Evolutionary conservation across 2,888 invertebrate species (phyloP).

Genomic region (Rambutsinella grinnellia): DNA sequence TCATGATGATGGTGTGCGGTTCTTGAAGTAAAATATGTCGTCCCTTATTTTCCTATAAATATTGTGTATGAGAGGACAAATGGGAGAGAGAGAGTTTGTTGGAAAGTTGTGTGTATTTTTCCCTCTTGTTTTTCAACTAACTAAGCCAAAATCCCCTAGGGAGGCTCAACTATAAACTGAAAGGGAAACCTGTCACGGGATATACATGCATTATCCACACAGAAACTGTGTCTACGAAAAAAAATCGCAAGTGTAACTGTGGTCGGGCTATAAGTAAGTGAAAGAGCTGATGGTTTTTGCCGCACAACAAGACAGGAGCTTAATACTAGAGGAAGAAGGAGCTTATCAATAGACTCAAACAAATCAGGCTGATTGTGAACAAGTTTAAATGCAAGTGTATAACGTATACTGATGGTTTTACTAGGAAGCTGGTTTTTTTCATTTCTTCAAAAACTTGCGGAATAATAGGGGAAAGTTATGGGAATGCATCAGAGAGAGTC

Average conservation of each 20-base stretch:
- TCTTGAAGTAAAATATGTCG: neutral
- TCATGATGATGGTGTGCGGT: conserved; percentile 20
- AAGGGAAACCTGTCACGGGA: conserved; percentile 56
- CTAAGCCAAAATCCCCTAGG: conserved; percentile 54
- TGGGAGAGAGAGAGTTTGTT: neutral
- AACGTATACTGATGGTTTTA: too few relatives aligned
- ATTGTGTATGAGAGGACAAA: neutral
- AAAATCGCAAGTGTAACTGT: too few relatives aligned
- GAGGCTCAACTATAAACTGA: conserved; percentile 56
- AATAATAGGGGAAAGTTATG: too few relatives aligned
- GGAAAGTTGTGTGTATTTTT: too few relatives aligned
- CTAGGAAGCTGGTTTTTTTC: conserved; percentile 9
- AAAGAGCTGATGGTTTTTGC: conserved; percentile 33
- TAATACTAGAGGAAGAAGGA: too few relatives aligned
- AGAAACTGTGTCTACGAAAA: neutral
- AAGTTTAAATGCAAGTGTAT: neutral
- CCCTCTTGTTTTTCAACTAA: conserved; percentile 50
- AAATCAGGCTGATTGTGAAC: neutral
- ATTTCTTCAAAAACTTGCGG: too few relatives aligned
- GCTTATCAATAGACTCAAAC: neutral
- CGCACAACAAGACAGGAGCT: conserved; percentile 20
- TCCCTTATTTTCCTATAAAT: neutral
- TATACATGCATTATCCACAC: conserved; percentile 46
- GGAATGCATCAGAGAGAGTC: too few relatives aligned
- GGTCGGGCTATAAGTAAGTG: conserved; percentile 8